Evolutionary conservation across 2,888 invertebrate genomes (phyloP), one percentile per base, ranked within the genome.

Genomic region (Aethes cnicana): DNA sequence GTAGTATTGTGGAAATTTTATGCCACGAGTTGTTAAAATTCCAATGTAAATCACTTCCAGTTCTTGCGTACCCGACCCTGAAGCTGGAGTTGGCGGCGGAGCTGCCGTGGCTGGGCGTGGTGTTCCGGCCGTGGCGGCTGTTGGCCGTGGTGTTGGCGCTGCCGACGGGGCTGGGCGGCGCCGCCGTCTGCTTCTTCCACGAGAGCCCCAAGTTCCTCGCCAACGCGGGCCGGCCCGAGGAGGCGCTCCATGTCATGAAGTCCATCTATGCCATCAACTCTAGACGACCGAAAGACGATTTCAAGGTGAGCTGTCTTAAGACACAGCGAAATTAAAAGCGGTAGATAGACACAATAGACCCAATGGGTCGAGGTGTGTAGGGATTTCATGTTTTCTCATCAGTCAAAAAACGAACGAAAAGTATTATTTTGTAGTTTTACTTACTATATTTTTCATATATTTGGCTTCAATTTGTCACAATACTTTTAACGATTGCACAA

Each of bases 121-220:
- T 77, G 4, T 92, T 93, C 66, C 91, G 91, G 52, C 94, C 95
- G 0, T 96, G 96, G 96, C 89, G 96, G 35, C 68, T 95, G 8
- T 92, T 95, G 42, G 78, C 95, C 16, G 86, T 94, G 0, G 69
- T 81, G 1, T 63, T 85, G 26, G 80, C 86, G 0, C 26, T 88
- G 8, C 88, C 88, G 0, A 69, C 77, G 5, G 87, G 85, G 0
- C 30, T 93, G 0, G 91, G 94, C 41, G 92, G 92, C 0, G 9
- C 92, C 0, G 89, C 92, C 4, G 82, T 93, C 8, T 80, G 88
- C 30, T 87, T 88, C 56, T 90, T 94, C 64, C 93, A 95, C 0
- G 96, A 96, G 73, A 96, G 94, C 47, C 96, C 96, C 0, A 95
- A 95, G 72, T 96, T 94, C 71, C 83, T 94, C 43, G 89, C 93